phyloP scores from a whole-genome alignment of 2,113 vertebrate species.

The Globicephala melas region DNA sequence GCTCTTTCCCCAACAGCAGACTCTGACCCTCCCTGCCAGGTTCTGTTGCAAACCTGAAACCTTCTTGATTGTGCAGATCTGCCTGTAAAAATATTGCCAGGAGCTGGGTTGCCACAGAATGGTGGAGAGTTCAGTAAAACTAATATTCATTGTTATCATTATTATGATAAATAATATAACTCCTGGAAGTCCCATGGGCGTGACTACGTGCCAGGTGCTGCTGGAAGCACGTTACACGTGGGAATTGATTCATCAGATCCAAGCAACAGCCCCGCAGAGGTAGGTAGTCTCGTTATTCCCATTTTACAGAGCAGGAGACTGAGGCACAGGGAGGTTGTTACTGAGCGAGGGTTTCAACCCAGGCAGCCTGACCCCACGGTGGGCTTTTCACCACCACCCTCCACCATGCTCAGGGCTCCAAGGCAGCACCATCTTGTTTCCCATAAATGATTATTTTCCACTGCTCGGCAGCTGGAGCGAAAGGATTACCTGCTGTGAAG shows the following conservation, averaged over 20 bases:
- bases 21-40: background rate
- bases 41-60: background rate
- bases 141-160: background rate
- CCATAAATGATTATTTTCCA: background rate
- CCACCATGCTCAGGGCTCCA: accelerated
- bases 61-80: background rate
- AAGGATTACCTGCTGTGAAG: background rate
- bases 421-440: no score
- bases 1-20: background rate
- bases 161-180: background rate
- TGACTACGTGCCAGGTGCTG: accelerated
- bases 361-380: accelerated
- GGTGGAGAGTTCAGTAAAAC: background rate
- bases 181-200: accelerated
- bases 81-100: background rate
- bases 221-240: accelerated
- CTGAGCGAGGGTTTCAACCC: background rate
- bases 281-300: background rate
- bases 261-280: accelerated
- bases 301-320: background rate
- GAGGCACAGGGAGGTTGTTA: background rate
- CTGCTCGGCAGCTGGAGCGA: background rate
- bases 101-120: background rate
- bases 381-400: accelerated
- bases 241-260: no score